A percentile compares a stretch with the other conserved stretches of the same genome.
These are phyloP conservation scores for Tricholaema leucomelas DNA, from an alignment of 2,113 vertebrate genomes.

Conservation along the genomic window DNA sequence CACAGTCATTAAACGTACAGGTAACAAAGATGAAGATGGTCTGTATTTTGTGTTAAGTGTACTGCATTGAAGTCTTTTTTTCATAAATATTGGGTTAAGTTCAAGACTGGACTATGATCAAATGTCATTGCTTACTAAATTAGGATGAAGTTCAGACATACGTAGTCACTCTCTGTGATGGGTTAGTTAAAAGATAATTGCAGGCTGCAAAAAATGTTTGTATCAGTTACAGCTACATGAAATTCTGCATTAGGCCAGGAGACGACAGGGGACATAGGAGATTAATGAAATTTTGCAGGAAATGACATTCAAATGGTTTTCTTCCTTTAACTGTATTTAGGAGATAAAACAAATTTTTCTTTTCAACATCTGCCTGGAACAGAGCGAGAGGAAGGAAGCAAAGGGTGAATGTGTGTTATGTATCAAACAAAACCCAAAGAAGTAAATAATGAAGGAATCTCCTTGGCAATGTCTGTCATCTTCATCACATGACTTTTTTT, in stretches of 20 bases:
- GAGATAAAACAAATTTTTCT: neutral
- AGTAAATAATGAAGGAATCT: neutral
- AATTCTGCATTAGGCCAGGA: neutral
- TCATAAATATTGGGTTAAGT: neutral
- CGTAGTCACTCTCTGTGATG: neutral
- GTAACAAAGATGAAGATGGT: neutral
- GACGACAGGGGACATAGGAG: neutral
- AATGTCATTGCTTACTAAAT: neutral
- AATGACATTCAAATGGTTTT: neutral
- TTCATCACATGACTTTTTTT: neutral
- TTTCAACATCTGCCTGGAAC: neutral
- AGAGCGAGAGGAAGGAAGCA: neutral
- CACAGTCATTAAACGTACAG: slow-evolving; percentile 4
- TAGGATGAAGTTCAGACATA: neutral
- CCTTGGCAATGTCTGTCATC: neutral
- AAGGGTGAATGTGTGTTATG: neutral
- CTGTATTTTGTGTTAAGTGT: neutral
- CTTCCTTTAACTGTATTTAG: neutral
- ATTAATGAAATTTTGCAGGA: neutral
- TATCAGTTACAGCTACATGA: neutral
- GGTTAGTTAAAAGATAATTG: neutral
- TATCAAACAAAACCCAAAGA: neutral
- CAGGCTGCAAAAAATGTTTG: neutral
- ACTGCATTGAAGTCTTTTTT: neutral
- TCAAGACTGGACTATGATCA: neutral